A percentile compares a stretch with the other conserved stretches of the same genome.
Evolutionary conservation across 2,113 vertebrate genomes (phyloP).

Genomic region (Sinocyclocheilus maitianheensis): DNA sequence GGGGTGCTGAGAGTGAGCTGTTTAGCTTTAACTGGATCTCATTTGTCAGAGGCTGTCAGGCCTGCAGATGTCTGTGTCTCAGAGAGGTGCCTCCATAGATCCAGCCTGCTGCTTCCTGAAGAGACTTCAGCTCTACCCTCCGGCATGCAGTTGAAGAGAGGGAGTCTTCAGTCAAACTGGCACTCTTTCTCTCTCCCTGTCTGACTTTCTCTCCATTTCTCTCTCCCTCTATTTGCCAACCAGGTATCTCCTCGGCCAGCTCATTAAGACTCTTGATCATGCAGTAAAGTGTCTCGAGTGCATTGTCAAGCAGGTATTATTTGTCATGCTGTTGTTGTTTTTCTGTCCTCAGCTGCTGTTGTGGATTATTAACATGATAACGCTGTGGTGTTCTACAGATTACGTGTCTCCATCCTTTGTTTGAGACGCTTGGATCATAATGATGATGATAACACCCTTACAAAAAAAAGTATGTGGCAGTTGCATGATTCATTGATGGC

Average conservation of each 20-base stretch:
- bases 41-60: constrained; percentile 64
- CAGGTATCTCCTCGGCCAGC: constrained; percentile 70
- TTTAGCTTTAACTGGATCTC: constrained; percentile 65
- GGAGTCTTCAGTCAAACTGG: constrained; percentile 61
- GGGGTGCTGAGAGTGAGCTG: constrained; percentile 57
- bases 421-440: constrained; percentile 27
- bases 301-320: constrained; percentile 69
- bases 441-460: constrained; percentile 25
- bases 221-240: constrained; percentile 51
- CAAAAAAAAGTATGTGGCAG: constrained; percentile 15
- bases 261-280: constrained; percentile 77
- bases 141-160: constrained; percentile 53
- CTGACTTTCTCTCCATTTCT: constrained; percentile 49
- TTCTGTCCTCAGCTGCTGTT: constrained; percentile 54
- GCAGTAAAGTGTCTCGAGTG: constrained; percentile 70
- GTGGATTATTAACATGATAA: constrained; percentile 52
- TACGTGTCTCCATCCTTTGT: constrained; percentile 36
- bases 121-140: constrained; percentile 57
- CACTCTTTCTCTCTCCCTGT: constrained; percentile 53
- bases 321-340: constrained; percentile 57
- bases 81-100: constrained; percentile 53
- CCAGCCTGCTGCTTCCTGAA: constrained; percentile 55
- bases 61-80: constrained; percentile 63
- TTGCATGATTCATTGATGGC: constrained; percentile 8
- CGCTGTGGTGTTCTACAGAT: constrained; percentile 35